phyloP scores from a whole-genome alignment of 92 coral and sea anemone species.

The Umimayanthus chanpuru region DNA sequence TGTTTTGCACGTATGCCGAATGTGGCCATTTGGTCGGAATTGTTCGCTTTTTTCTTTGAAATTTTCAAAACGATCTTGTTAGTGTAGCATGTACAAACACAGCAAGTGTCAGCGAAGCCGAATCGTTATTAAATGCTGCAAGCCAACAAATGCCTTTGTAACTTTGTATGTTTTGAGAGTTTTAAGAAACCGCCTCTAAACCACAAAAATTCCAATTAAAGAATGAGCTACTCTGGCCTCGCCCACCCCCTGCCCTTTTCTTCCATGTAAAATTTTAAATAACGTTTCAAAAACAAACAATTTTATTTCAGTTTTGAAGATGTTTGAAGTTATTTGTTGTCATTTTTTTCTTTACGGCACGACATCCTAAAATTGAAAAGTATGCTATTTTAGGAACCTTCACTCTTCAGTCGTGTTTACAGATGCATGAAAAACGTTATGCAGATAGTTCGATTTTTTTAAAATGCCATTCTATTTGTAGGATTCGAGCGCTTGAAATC shows the following conservation, averaged over 20 bases:
- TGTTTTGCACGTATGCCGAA: background rate
- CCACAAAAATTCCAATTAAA: conserved; percentile 22
- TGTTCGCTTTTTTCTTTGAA: background rate
- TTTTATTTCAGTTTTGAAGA: background rate
- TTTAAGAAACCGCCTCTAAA: conserved; percentile 10
- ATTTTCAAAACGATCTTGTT: conserved; percentile 6
- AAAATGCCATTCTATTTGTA: background rate
- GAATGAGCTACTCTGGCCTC: conserved; percentile 1
- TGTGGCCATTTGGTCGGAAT: background rate
- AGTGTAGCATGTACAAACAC: conserved; percentile 31
- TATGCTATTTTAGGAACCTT: background rate
- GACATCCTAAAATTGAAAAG: background rate
- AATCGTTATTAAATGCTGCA: conserved; percentile 24
- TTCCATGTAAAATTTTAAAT: background rate
- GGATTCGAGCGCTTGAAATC: background rate
- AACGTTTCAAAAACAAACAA: background rate
- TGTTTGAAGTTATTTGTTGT: background rate
- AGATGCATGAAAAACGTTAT: background rate
- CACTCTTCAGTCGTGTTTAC: background rate
- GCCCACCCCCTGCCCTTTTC: background rate
- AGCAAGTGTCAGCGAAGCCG: background rate
- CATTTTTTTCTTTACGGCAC: background rate
- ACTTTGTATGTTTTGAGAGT: background rate
- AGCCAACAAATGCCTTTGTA: conserved; percentile 18
- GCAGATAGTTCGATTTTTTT: background rate